Evolutionary conservation across 1,140 invertebrate genomes (phyloP), one percentile per base, ranked within the genome.

Genomic region (Amyelois transitella): DNA sequence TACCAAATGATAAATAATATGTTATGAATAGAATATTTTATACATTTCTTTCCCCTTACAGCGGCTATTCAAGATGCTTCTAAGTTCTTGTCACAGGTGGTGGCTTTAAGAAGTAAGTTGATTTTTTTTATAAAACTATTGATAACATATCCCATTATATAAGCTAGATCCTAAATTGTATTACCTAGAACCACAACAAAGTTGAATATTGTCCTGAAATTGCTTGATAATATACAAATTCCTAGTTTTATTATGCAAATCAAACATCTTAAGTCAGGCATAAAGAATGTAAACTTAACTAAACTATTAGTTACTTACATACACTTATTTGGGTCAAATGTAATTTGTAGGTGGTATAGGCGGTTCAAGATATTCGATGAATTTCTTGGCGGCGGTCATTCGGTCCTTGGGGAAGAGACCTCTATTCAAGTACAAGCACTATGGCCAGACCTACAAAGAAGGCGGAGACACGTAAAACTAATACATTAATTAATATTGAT

Each of bases 261-360:
- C n/a, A n/a, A n/a, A n/a, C n/a, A n/a, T n/a, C n/a, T n/a, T n/a
- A n/a, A n/a, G n/a, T n/a, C n/a, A n/a, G n/a, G n/a, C n/a, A n/a
- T n/a, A n/a, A n/a, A n/a, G n/a, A n/a, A n/a, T n/a, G n/a, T n/a
- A n/a, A n/a, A n/a, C n/a, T n/a, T n/a, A n/a, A n/a, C n/a, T n/a
- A n/a, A n/a, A n/a, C n/a, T n/a, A n/a, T n/a, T n/a, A n/a, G n/a
- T n/a, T n/a, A n/a, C n/a, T n/a, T n/a, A n/a, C n/a, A n/a, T n/a
- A n/a, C n/a, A n/a, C n/a, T n/a, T n/a, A n/a, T n/a, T n/a, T n/a
- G n/a, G n/a, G n/a, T n/a, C n/a, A n/a, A n/a, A n/a, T n/a, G n/a
- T n/a, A n/a, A n/a, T n/a, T n/a, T n/a, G n/a, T n/a, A 84, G 81
- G 81, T 74, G 74, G 73, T 25, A 64, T 64, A 8, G 79, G 71